Conservation (phyloP, 2,888 invertebrate genomes). For the Achlya flavicornis region DNA sequence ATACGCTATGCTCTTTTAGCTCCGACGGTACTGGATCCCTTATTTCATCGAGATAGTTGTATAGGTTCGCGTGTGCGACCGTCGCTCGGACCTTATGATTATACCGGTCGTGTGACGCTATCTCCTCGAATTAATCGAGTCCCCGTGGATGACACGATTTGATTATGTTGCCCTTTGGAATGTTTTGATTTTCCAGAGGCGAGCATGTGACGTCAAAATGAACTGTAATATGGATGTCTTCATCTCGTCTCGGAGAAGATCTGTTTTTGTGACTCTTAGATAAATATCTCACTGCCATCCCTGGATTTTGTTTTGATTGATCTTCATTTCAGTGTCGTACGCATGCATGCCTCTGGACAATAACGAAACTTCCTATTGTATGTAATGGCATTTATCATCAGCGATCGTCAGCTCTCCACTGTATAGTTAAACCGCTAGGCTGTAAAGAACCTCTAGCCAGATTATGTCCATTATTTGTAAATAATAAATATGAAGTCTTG, state of each 20-base stretch:
- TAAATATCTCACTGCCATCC: not conserved
- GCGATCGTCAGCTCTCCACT: conserved; percentile 32
- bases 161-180: conserved; percentile 4
- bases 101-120: conserved; percentile 5
- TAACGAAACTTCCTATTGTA: conserved; percentile 18
- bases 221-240: not conserved
- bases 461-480: conserved; percentile 61
- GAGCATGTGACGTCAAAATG: not conserved
- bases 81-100: conserved; percentile 3
- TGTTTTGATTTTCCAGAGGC: not conserved
- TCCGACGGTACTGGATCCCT: conserved; percentile 21
- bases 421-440: conserved; percentile 33
- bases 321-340: conserved; percentile 30
- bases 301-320: too few relatives aligned
- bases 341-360: conserved; percentile 17
- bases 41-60: conserved; percentile 13
- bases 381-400: conserved; percentile 32
- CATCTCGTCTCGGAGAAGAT: conserved; percentile 15
- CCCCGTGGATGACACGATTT: conserved; percentile 6
- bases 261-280: conserved; percentile 30
- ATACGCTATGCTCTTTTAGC: conserved; percentile 31
- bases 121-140: conserved; percentile 11
- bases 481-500: conserved; percentile 62
- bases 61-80: not conserved
- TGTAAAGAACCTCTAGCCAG: conserved; percentile 38